Evolutionary conservation across 2,888 invertebrate species (phyloP).

Genomic region (Magallana nippona): DNA sequence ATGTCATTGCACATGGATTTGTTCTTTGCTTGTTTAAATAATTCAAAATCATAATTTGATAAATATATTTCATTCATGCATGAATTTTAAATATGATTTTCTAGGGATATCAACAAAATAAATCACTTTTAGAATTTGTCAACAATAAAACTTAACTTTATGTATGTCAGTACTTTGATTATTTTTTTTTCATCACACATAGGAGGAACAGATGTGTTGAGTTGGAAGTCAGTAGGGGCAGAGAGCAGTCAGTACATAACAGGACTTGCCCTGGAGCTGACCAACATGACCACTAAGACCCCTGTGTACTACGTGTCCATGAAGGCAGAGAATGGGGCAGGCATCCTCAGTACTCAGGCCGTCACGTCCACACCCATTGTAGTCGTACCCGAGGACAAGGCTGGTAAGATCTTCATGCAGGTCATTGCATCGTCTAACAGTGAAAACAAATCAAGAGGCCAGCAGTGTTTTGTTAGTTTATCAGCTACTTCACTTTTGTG

Average conservation of each 20-base stretch:
- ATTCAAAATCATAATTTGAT: background rate
- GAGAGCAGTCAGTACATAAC: constrained; percentile 51
- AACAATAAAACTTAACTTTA: too few relatives aligned
- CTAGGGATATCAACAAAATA: too few relatives aligned
- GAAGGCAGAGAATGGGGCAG: constrained; percentile 65
- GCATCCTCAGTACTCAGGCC: constrained; percentile 46
- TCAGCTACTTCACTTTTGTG: too few relatives aligned
- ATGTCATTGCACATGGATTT: background rate
- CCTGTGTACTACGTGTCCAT: constrained; percentile 67
- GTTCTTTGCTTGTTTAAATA: background rate
- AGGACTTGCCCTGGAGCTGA: constrained; percentile 48
- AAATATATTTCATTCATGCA: too few relatives aligned
- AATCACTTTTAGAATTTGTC: too few relatives aligned
- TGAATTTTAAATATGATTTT: too few relatives aligned
- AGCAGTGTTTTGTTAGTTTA: too few relatives aligned
- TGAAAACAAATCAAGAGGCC: background rate
- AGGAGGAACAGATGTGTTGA: constrained; percentile 43
- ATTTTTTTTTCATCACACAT: background rate
- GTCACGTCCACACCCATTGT: constrained; percentile 58
- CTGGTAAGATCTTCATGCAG: constrained; percentile 52
- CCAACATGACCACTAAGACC: constrained; percentile 38
- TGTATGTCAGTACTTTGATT: background rate
- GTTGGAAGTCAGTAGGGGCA: constrained; percentile 37
- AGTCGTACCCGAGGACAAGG: constrained; percentile 64
- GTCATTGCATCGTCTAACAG: too few relatives aligned